Conservation (phyloP, 2,797 vertebrate species). For the Gallirallus australis region DNA sequence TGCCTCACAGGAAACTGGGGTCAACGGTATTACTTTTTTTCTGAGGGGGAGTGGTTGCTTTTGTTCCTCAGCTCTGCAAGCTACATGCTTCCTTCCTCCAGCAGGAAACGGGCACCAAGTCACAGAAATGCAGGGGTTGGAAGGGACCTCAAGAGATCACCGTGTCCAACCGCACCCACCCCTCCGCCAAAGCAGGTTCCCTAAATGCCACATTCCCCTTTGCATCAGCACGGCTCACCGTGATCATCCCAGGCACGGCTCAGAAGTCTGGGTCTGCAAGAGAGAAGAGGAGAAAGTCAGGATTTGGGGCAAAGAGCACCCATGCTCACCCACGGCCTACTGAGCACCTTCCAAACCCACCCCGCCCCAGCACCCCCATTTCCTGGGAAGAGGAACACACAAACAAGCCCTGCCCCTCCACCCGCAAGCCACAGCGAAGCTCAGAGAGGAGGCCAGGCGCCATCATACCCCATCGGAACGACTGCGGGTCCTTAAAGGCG, state of each 20-base stretch:
- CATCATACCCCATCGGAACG: conserved; percentile 78
- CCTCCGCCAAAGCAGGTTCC: no score
- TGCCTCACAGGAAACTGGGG: no score
- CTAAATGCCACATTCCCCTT: background rate
- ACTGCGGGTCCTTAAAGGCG: accelerated
- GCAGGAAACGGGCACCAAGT: background rate
- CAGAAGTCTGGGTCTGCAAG: conserved; percentile 65
- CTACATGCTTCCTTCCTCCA: no score
- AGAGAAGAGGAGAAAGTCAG: background rate
- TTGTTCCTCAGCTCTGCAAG: background rate
- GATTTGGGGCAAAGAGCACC: accelerated
- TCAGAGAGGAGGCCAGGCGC: background rate
- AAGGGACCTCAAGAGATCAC: no score
- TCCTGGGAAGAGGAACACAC: background rate
- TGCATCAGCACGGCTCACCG: background rate
- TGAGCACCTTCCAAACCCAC: background rate
- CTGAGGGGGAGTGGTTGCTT: background rate
- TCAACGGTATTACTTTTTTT: no score
- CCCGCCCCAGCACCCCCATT: accelerated
- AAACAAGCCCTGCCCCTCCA: accelerated
- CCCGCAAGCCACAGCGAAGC: accelerated
- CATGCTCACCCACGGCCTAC: accelerated
- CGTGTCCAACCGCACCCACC: no score
- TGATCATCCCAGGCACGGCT: background rate
- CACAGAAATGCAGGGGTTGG: no score